phyloP scores from a whole-genome alignment of 2,113 vertebrate species.

The Hydropotes inermis region DNA sequence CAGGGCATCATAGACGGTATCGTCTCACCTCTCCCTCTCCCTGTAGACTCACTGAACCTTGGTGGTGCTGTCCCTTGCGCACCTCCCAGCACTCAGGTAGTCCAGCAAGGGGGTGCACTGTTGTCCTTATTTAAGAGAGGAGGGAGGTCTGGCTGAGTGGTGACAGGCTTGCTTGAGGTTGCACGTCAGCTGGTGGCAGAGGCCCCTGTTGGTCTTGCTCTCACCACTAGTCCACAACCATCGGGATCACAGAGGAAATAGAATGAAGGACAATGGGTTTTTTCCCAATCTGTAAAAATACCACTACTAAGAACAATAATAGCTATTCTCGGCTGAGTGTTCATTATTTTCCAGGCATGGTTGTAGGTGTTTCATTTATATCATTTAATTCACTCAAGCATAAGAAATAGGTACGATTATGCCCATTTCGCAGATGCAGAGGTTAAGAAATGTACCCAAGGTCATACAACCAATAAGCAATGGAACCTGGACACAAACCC shows the following conservation, averaged over 20 bases:
- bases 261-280: background rate
- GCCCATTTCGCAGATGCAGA: background rate
- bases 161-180: background rate
- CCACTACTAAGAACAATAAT: background rate
- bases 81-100: background rate
- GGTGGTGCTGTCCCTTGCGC: background rate
- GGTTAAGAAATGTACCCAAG: background rate
- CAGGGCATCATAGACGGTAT: background rate
- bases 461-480: background rate
- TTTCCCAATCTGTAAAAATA: background rate
- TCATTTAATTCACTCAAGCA: background rate
- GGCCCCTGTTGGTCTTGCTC: background rate
- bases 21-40: background rate
- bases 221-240: background rate
- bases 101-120: background rate
- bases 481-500: background rate
- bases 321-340: background rate
- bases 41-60: background rate
- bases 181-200: background rate
- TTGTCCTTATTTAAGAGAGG: background rate
- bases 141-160: background rate
- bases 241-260: background rate
- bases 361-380: background rate
- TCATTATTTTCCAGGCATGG: background rate
- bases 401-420: background rate